Evolutionary conservation across 2,797 vertebrate species (phyloP).

Genomic region (Erpetoichthys calabaricus): DNA sequence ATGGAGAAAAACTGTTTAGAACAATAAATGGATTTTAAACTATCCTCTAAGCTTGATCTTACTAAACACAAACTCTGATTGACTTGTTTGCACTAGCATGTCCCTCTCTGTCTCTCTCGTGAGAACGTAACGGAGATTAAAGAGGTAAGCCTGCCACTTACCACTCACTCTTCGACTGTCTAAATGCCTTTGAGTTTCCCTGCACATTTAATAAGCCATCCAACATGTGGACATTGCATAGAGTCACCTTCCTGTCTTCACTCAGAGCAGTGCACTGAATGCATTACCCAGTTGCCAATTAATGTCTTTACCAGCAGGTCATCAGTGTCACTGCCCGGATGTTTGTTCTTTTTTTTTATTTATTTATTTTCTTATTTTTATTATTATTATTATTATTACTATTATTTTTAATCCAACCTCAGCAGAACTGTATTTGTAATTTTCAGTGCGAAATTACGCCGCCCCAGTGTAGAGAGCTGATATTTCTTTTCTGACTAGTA

Average conservation of each 20-base stretch:
- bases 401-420: constrained; percentile 59
- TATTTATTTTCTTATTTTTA: constrained; percentile 32
- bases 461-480: constrained; percentile 79
- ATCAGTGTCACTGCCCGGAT: constrained; percentile 75
- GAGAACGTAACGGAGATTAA: constrained; percentile 93
- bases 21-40: constrained; percentile 90
- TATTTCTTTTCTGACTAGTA: constrained; percentile 95
- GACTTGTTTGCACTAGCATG: constrained; percentile 81
- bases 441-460: constrained; percentile 80
- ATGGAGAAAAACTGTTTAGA: constrained; percentile 73
- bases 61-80: constrained; percentile 93
- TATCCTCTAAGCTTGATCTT: constrained; percentile 84
- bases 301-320: constrained; percentile 69
- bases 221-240: constrained; percentile 68
- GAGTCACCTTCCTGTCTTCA: constrained; percentile 74
- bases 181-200: constrained; percentile 67
- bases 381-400: no score
- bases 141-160: constrained; percentile 93
- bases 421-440: constrained; percentile 77
- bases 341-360: constrained; percentile 47
- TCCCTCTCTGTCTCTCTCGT: no score
- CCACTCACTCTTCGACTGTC: constrained; percentile 66
- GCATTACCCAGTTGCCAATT: constrained; percentile 61
- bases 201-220: constrained; percentile 66
- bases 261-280: constrained; percentile 63